Percentiles rank a stretch among this genome's conserved stretches.
These are phyloP conservation scores for Polypedilum vanderplanki DNA, from an alignment of 1,140 invertebrate genomes.

Conservation along the genomic window DNA sequence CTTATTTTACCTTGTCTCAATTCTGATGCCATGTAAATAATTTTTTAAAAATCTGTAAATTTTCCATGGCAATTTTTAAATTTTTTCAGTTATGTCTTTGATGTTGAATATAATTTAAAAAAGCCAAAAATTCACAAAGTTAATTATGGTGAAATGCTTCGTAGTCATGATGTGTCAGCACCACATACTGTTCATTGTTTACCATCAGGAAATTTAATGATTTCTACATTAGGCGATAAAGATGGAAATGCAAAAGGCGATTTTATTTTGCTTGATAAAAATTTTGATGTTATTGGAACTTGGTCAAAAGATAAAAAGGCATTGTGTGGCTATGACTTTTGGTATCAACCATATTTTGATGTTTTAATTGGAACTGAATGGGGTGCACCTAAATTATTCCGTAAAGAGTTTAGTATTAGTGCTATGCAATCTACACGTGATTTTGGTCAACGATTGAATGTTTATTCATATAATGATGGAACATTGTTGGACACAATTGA, in stretches of 20 bases:
- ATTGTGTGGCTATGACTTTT: conserved; percentile 76
- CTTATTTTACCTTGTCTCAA: conserved; percentile 76
- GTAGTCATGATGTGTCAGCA: conserved; percentile 61
- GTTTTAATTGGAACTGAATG: conserved; percentile 87
- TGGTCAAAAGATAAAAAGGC: conserved; percentile 60
- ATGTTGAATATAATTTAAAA: conserved; percentile 63
- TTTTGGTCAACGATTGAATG: conserved; percentile 79
- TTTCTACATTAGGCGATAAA: conserved; percentile 83
- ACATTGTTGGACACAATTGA: conserved; percentile 76
- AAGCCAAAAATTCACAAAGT: conserved; percentile 53
- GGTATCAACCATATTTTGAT: conserved; percentile 94
- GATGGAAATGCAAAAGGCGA: conserved; percentile 75
- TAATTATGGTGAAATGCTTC: conserved; percentile 66
- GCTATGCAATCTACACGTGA: conserved; percentile 53
- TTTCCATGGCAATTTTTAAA: too few species aligned
- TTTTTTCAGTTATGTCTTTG: conserved; percentile 67
- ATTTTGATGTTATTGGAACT: conserved; percentile 58
- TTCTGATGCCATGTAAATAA: conserved; percentile 54
- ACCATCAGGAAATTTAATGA: conserved; percentile 86
- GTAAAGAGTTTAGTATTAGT: conserved; percentile 62
- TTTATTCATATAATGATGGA: conserved; percentile 83
- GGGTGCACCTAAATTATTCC: conserved; percentile 80
- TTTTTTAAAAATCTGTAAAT: neutral
- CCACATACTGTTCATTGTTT: conserved; percentile 94
- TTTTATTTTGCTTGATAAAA: conserved; percentile 84